Conservation (phyloP, 37 sponge, comb jelly and placozoan species). For the Ianthella basta region DNA sequence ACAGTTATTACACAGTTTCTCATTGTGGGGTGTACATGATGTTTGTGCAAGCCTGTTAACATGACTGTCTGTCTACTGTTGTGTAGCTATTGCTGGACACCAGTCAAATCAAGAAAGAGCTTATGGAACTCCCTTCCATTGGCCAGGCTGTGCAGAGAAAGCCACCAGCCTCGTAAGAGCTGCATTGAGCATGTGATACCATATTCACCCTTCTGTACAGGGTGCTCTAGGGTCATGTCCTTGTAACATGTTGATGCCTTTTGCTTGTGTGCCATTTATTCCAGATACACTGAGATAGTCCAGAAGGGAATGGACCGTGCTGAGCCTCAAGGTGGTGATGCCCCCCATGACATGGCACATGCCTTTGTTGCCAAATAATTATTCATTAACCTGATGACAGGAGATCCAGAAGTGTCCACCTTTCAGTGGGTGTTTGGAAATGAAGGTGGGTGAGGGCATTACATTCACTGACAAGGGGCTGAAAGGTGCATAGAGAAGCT, state of each 20-base stretch:
- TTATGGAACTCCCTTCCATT: conserved; percentile 87
- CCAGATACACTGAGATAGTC: conserved; percentile 89
- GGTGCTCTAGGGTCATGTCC: no score
- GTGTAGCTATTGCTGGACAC: conserved; percentile 90
- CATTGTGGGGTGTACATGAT: no score
- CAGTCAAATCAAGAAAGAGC: conserved; percentile 88
- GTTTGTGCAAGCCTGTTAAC: not conserved
- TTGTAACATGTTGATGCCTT: no score
- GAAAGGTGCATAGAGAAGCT: no score
- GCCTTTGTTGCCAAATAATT: conserved; percentile 89
- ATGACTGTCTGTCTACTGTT: not conserved
- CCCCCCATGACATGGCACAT: conserved; percentile 90
- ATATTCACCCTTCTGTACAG: no score
- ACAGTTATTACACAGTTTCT: not conserved
- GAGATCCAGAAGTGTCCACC: conserved; percentile 78
- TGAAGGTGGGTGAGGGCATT: conserved; percentile 79
- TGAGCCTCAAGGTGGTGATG: conserved; percentile 97
- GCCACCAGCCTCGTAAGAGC: conserved; percentile 84
- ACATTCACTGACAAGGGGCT: not conserved
- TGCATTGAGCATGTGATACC: not conserved
- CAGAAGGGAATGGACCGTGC: conserved; percentile 91
- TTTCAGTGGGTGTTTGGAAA: conserved; percentile 97
- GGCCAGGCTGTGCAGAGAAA: conserved; percentile 83
- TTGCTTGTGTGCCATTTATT: no score
- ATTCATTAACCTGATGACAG: conserved; percentile 87